Percentiles rank a stretch among this genome's conserved stretches.
Conservation (phyloP, 2,113 vertebrate species). For the Melanerpes formicivorus region DNA sequence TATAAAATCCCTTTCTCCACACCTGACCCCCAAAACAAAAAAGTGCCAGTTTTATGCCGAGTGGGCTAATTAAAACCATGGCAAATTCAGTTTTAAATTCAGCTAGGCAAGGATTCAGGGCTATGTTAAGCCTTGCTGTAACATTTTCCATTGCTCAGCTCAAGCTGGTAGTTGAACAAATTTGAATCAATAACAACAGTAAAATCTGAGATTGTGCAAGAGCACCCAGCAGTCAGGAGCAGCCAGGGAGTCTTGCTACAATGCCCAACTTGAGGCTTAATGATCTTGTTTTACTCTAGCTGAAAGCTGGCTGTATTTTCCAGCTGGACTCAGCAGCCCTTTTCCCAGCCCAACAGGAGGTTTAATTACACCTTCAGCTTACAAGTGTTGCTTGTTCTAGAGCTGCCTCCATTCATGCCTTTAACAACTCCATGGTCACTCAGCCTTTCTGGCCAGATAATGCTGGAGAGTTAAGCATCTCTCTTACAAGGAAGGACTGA, state of each 20-base stretch:
- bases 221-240: not conserved
- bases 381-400: not conserved
- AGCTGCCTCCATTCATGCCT: not conserved
- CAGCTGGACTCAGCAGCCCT: not conserved
- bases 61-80: not conserved
- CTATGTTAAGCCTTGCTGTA: not conserved
- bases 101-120: not conserved
- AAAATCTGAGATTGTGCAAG: not conserved
- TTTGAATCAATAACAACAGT: not conserved
- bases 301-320: not conserved
- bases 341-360: not conserved
- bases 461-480: no score
- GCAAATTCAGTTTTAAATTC: not conserved
- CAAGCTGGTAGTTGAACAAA: not conserved
- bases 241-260: not conserved
- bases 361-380: not conserved
- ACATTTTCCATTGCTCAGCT: not conserved
- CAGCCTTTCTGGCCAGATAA: not conserved
- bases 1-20: not conserved
- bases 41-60: not conserved
- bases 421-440: not conserved
- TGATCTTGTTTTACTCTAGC: not conserved
- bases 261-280: not conserved
- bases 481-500: no score
- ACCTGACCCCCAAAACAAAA: not conserved